Base-by-base conservation (phyloP, 2,113 vertebrate genomes). In the Dipodomys ordii region DNA sequence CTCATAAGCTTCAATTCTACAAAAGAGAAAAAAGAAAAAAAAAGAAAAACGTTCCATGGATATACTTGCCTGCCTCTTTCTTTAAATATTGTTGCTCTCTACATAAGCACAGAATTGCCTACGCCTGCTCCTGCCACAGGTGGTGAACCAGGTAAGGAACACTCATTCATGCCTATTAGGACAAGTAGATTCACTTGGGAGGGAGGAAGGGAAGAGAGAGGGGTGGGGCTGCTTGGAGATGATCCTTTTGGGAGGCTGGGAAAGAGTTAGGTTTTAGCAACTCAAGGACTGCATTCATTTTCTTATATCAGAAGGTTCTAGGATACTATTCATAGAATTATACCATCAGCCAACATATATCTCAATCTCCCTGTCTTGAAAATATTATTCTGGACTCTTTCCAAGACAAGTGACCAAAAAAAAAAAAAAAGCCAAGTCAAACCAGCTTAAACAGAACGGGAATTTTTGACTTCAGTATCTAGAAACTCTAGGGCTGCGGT, bases 1-100 rank as follows among this genome's bases (percentile, higher is more conserved):
- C 98, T 98, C 98, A 97, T 98, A 98, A 98, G 98, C 98, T 98
- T 98, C 94, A 98, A 98, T 98, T 98, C 98, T 98, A 97, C 98
- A 98, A 97, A 83, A 90, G 81, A 76, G 32, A 73, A 83, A 83
- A 92, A 88, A 85, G 88, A 91, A 97, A 97, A 91, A 91, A 97
- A 97, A 98, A 98, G 96, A 98, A 98, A 98, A 98, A 98, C 97
- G 98, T 98, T 98, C 98, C 97, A 98, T 67, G 64, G 92, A 98
- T 76, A 27, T 78, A 73, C 57, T 91, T 97, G 94, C 87, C 83
- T 93, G 97, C 97, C 97, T 98, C 95, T 98, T 97, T 95, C 80
- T 98, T 96, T 97, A 91, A 87, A 82, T 92, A 30, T 77, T 91
- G 72, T 87, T 85, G 64, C 84, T 83, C 87, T 90, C 83, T 80